phyloP scores from a whole-genome alignment of 2,888 invertebrate genomes.

The Apodemia mormo region DNA sequence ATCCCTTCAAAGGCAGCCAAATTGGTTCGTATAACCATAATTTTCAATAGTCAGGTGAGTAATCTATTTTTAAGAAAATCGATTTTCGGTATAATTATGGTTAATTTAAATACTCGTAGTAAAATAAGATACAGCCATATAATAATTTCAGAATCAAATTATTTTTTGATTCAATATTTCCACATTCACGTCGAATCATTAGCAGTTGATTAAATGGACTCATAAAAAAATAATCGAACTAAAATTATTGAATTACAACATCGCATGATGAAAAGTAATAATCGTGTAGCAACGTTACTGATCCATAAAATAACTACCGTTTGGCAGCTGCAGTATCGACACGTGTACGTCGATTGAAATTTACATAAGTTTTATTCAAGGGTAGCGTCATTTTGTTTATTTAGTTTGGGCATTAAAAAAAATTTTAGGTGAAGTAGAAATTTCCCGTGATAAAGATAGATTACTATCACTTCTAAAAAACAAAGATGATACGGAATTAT shows the following conservation, averaged over 20 bases:
- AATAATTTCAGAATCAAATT: background rate
- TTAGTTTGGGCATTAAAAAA: background rate
- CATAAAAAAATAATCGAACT: background rate
- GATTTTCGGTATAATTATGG: no score
- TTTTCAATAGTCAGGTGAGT: background rate
- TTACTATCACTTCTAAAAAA: no score
- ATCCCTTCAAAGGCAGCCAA: no score
- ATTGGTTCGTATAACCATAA: background rate
- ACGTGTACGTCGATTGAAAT: background rate
- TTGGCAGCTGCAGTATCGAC: background rate
- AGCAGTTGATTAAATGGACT: slow-evolving; percentile 4
- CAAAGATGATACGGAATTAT: no score
- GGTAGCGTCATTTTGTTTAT: background rate
- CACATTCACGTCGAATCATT: background rate
- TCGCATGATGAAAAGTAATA: slow-evolving; percentile 9
- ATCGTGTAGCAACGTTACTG: background rate
- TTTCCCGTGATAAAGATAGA: no score
- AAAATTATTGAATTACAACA: slow-evolving; percentile 10
- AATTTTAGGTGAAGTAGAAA: no score
- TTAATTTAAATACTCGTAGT: no score
- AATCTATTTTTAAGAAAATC: no score
- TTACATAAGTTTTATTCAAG: background rate
- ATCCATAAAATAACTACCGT: slow-evolving; percentile 7
- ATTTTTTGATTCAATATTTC: background rate
- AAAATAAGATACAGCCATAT: background rate